Evolutionary conservation across 2,797 vertebrate genomes (phyloP).

Genomic region (Gephyroberyx darwinii): DNA sequence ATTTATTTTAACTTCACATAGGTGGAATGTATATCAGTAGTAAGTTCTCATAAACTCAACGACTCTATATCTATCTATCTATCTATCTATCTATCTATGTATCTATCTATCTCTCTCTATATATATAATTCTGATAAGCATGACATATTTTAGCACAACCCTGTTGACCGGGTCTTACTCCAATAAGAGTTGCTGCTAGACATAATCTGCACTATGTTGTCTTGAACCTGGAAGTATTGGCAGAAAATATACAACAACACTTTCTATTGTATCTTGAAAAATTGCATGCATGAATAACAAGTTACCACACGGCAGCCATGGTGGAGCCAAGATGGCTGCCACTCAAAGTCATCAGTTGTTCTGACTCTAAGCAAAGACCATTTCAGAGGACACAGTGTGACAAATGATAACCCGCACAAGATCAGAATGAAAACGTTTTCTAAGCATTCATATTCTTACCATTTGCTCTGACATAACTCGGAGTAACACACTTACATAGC

Average conservation of each 20-base stretch:
- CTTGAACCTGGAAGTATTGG: not conserved
- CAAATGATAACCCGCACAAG: not conserved
- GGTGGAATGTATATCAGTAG: not conserved
- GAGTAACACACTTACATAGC: constrained; percentile 22
- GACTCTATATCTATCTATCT: not conserved
- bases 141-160: too few species aligned
- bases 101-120: too few species aligned
- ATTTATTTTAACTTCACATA: not conserved
- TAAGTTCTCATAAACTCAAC: constrained; percentile 4
- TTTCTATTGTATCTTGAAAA: not conserved
- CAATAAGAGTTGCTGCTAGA: too few species aligned
- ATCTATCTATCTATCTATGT: not conserved
- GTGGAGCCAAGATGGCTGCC: too few species aligned
- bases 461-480: not conserved
- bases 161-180: too few species aligned
- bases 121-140: too few species aligned
- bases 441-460: not conserved
- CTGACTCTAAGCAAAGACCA: too few species aligned
- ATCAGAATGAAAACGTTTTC: not conserved
- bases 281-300: not conserved
- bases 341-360: too few species aligned
- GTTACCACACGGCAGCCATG: not conserved
- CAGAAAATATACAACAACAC: not conserved
- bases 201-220: too few species aligned
- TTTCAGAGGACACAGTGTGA: not conserved